Conservation (phyloP, 2,888 invertebrate genomes). For the Lithophane leautieri region DNA sequence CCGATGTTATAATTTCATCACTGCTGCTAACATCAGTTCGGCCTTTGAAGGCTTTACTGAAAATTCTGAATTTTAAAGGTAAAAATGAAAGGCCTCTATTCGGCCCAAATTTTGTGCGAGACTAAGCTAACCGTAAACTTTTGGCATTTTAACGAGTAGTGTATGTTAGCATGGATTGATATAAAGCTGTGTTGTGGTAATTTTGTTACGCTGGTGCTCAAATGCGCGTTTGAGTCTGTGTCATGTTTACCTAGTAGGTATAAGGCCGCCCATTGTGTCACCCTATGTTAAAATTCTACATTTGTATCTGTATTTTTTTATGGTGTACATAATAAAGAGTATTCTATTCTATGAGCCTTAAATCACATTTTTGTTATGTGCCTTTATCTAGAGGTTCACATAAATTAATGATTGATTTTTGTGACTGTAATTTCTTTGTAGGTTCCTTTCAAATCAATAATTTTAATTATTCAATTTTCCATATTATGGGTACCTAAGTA, state of each 20-base stretch:
- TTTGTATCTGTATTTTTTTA: no score
- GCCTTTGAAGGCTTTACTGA: constrained; percentile 72
- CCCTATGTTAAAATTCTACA: no score
- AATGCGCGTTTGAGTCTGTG: not conserved
- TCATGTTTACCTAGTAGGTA: not conserved
- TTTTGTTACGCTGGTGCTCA: constrained; percentile 24
- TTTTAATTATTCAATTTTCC: not conserved
- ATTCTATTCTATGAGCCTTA: no score
- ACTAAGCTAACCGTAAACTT: constrained; percentile 79
- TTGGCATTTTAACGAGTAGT: constrained; percentile 75
- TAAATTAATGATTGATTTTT: no score
- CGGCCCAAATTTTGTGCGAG: constrained; percentile 76
- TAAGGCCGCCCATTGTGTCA: no score
- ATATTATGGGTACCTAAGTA: not conserved
- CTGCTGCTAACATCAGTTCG: constrained; percentile 64
- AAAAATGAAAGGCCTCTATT: constrained; percentile 77
- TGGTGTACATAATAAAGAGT: no score
- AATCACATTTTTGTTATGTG: not conserved
- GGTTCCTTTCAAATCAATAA: no score
- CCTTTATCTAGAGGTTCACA: not conserved
- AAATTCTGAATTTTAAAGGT: constrained; percentile 77
- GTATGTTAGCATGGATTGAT: constrained; percentile 68
- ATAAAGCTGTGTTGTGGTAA: constrained; percentile 47
- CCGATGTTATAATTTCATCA: constrained; percentile 74
- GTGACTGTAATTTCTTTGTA: not conserved